phyloP scores from a whole-genome alignment of 2,113 vertebrate species.

The Xyrauchen texanus region DNA sequence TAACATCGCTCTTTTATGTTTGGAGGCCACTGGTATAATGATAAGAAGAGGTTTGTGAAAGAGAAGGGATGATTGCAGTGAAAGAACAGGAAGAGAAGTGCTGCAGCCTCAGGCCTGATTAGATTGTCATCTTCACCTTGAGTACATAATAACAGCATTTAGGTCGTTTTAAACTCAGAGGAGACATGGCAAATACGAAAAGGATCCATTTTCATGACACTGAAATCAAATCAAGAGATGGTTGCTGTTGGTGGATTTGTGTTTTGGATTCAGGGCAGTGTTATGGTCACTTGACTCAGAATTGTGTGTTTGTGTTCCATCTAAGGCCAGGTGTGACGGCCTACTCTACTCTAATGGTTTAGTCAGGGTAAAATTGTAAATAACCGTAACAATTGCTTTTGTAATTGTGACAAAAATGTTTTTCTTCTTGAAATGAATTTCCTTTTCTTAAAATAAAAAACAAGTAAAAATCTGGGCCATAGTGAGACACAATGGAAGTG shows the following conservation, averaged over 20 bases:
- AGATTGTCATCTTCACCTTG: conserved; percentile 40
- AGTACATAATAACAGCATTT: conserved; percentile 22
- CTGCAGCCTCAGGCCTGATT: conserved; percentile 28
- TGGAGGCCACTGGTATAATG: conserved; percentile 13
- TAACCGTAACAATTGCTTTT: conserved; percentile 17
- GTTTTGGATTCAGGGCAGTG: background rate
- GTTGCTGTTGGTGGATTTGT: background rate
- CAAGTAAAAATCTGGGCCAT: too few relatives aligned
- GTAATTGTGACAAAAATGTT: background rate
- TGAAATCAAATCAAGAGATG: conserved; percentile 32
- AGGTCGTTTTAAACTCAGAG: conserved; percentile 29
- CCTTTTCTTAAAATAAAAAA: too few relatives aligned
- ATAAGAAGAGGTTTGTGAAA: background rate
- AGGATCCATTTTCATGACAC: conserved; percentile 16
- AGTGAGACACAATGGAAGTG: too few relatives aligned
- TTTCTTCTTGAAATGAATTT: too few relatives aligned
- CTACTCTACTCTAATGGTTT: background rate
- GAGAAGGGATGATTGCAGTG: conserved; percentile 18
- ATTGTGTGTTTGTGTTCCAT: conserved; percentile 30
- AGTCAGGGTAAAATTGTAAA: conserved; percentile 28
- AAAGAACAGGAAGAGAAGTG: conserved; percentile 43
- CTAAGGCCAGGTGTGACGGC: conserved; percentile 9
- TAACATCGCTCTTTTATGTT: conserved; percentile 15
- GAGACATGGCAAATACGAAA: background rate
- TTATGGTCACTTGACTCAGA: conserved; percentile 15